A percentile compares a stretch with the other conserved stretches of the same genome.
phyloP scores from a whole-genome alignment of 92 coral and sea anemone genomes.

The Palythoa heliodiscus region DNA sequence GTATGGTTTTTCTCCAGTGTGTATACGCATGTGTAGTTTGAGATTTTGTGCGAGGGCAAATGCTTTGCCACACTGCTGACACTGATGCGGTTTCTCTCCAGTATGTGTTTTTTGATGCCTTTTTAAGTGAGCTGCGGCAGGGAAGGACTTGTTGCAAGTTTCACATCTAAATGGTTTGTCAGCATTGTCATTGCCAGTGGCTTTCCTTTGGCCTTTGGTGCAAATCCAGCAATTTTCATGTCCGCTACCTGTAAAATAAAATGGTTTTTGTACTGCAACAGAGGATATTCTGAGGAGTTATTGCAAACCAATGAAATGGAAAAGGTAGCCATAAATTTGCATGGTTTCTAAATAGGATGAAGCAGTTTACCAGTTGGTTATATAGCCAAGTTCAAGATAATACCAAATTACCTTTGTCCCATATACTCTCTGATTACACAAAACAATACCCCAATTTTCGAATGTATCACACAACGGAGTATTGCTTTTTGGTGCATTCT shows the following conservation, averaged over 20 bases:
- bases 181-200: neutral
- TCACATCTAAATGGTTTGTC: constrained; percentile 42
- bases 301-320: neutral
- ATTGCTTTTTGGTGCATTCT: neutral
- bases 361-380: neutral
- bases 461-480: neutral
- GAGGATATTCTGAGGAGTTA: constrained; percentile 19
- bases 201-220: constrained; percentile 24
- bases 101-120: constrained; percentile 35
- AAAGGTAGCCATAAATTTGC: neutral
- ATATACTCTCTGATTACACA: neutral
- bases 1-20: constrained; percentile 40
- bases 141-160: constrained; percentile 28
- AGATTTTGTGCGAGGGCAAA: constrained; percentile 43
- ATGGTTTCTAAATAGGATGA: neutral
- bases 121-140: constrained; percentile 37
- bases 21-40: constrained; percentile 33
- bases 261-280: constrained; percentile 33
- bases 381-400: neutral
- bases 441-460: neutral
- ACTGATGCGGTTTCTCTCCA: constrained; percentile 35
- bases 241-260: constrained; percentile 34
- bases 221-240: constrained; percentile 46
- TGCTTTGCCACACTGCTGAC: constrained; percentile 34
- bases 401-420: neutral